Evolutionary conservation across 2,113 vertebrate genomes (phyloP), one percentile per base, ranked within the genome.

Genomic region (Sturnus vulgaris): DNA sequence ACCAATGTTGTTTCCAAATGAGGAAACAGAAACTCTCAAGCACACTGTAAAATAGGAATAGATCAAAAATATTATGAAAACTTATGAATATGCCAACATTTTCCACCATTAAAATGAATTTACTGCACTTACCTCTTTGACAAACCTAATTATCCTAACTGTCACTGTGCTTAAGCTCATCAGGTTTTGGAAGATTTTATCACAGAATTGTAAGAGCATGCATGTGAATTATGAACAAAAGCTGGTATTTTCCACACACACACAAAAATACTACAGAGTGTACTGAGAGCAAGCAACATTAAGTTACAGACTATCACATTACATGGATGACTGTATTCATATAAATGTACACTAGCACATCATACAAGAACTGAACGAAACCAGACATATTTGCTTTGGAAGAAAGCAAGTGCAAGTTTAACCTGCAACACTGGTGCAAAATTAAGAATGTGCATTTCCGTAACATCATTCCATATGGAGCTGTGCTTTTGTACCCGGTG

Each of bases 381-480:
- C 4, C 15, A 75, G 64, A n/a, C 1, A 3, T 8, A 9, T 28
- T 65, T 53, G 53, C 20, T 50, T 61, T n/a, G 70, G 30, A 81
- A 56, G 17, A 59, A 73, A 57, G 16, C 3, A 33, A 33, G 50
- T 15, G 17, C 18, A 15, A 46, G 44, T 35, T 81, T 61, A 87
- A 27, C 3, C 6, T 27, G 33, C 50, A 42, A 75, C 1, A 42
- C 2, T 8, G 59, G n/a, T 11, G 18, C 20, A 81, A 70, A 66
- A 63, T 35, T 55, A 52, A 77, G 50, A 76, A 47, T 8, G 15
- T 22, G 11, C 3, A 4, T 39, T 57, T 69, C n/a, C 60, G 8
- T 52, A 35, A 18, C 13, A 49, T 12, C 3, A 4, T 1, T 82
- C 68, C 42, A 61, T 0, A 0, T n/a, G 57, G 42, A 68, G 24